Evolutionary conservation across 2,888 invertebrate genomes (phyloP).

Genomic region (Bugulina stolonifera): DNA sequence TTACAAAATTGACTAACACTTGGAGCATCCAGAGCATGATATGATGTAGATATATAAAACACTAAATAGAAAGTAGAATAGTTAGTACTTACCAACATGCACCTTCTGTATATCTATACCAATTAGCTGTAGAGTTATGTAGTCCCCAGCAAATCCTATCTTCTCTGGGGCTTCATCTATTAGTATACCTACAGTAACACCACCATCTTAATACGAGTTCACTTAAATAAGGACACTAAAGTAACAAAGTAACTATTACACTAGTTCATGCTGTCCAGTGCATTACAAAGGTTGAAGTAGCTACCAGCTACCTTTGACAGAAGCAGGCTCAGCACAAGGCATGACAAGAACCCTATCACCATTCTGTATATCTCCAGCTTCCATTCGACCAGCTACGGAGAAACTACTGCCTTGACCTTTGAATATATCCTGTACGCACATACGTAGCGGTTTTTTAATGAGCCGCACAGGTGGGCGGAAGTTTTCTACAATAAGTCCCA

Average conservation of each 20-base stretch:
- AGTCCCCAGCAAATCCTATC: conserved; percentile 88
- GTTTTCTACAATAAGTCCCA: conserved; percentile 39
- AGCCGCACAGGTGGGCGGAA: conserved; percentile 71
- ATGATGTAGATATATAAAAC: too few species aligned
- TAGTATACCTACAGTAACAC: conserved; percentile 56
- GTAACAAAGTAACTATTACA: too few species aligned
- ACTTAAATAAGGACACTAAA: too few species aligned
- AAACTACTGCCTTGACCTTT: conserved; percentile 75
- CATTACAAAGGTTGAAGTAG: too few species aligned
- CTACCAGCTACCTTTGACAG: conserved; percentile 70
- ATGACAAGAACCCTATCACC: conserved; percentile 82
- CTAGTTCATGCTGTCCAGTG: too few species aligned
- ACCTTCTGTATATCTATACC: conserved; percentile 58
- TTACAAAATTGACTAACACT: too few species aligned
- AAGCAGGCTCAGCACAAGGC: conserved; percentile 76
- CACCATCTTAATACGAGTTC: too few species aligned
- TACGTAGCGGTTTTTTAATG: conserved; percentile 77
- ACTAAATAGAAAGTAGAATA: too few species aligned
- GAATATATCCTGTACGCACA: conserved; percentile 85
- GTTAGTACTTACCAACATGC: conserved; percentile 25
- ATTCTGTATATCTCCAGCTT: conserved; percentile 78
- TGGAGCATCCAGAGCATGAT: too few species aligned
- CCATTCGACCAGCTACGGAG: conserved; percentile 82
- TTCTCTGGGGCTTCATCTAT: conserved; percentile 68
- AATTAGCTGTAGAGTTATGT: conserved; percentile 73